A percentile compares a stretch with the other conserved stretches of the same genome.
Conservation (phyloP, 2,888 invertebrate genomes). For the Cepaea hortensis region DNA sequence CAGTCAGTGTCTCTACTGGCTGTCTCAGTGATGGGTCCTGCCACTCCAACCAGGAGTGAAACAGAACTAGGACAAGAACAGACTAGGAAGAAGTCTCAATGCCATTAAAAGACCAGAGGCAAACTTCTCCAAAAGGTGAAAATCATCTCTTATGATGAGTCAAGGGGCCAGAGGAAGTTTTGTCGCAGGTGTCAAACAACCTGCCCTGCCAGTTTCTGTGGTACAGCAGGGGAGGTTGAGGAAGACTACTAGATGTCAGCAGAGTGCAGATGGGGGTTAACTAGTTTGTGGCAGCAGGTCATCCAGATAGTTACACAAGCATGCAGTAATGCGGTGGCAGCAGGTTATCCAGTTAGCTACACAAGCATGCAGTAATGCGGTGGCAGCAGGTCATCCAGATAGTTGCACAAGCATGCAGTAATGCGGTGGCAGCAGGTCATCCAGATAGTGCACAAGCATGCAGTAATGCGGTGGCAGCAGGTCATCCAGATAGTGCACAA, state of each 20-base stretch:
- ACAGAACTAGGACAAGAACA: constrained; percentile 68
- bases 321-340: too few species aligned
- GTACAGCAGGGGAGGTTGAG: constrained; percentile 90
- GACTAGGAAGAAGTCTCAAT: constrained; percentile 65
- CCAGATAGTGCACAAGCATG: too few species aligned
- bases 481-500: too few species aligned
- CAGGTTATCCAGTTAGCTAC: too few species aligned
- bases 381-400: too few species aligned
- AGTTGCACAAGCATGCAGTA: too few species aligned
- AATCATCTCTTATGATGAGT: constrained; percentile 82
- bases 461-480: too few species aligned
- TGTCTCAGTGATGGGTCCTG: constrained; percentile 57
- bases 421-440: too few species aligned
- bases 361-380: too few species aligned
- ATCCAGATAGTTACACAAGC: too few species aligned
- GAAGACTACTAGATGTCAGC: constrained; percentile 80
- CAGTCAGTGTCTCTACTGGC: constrained; percentile 53
- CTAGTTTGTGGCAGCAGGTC: constrained; percentile 82
- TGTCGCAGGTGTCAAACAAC: constrained; percentile 91
- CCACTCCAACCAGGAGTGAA: constrained; percentile 62
- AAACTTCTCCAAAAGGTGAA: constrained; percentile 80
- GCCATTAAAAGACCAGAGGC: constrained; percentile 71
- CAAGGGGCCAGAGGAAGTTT: constrained; percentile 89
- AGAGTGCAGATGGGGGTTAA: constrained; percentile 87
- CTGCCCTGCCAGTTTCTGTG: constrained; percentile 96